Base-by-base conservation (phyloP, 2,113 vertebrate species). In the Chinchilla lanigera region DNA sequence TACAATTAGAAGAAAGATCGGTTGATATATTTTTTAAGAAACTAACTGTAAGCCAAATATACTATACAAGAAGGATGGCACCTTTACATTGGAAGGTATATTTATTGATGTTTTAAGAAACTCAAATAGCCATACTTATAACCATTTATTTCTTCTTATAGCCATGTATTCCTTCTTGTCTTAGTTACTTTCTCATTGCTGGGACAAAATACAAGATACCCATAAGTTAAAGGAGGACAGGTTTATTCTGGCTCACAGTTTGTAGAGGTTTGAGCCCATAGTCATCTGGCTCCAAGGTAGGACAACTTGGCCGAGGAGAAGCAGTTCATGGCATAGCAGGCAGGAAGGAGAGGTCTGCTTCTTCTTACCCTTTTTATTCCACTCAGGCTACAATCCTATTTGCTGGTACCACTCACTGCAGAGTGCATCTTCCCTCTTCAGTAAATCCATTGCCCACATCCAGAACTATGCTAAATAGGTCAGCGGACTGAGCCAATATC, bases 21-120 rank as follows among this genome's bases (percentile, higher is more conserved):
- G 78, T 78, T 81, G 90, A 87, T 89, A 65, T 2, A 19, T 14
- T 84, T 47, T 93, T 83, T 19, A 80, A 88, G 47, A 58, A 96
- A 94, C 20, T 56, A 14, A 54, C 44, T 87, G 9, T 22, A 75
- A 91, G 26, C n/a, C 56, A 90, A 96, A 93, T 33, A 22, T 50
- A 85, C 41, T 44, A 88, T 52, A 73, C 58, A 54, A 90, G 90
- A 93, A 88, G 6, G 1, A 69, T 82, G 22, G 19, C 17, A 78
- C 86, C 56, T 78, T 93, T 50, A 52, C 2, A 26, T 56, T 35
- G 77, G 10, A 77, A 95, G 30, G 26, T 82, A 77, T 0, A 22
- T 44, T 52, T 83, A 61, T 24, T 60, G 56, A 89, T 54, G 86
- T 17, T 33, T 35, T 82, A 26, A 90, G 61, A 93, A 95, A 93